phyloP scores from a whole-genome alignment of 2,797 vertebrate species.

The Enteromius viviparus region DNA sequence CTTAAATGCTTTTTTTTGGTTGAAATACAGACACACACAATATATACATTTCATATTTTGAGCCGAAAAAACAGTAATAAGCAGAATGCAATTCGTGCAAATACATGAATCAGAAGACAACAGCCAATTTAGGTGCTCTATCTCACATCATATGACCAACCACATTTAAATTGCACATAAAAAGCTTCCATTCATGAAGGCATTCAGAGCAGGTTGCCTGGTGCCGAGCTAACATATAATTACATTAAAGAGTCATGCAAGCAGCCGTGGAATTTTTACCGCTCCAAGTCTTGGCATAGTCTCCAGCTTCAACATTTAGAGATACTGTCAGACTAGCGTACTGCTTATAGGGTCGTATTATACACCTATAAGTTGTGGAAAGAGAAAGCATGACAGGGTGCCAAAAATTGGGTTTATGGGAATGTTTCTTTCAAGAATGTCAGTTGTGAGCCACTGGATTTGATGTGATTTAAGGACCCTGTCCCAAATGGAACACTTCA shows the following conservation, averaged over 20 bases:
- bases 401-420: neutral
- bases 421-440: neutral
- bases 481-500: no score
- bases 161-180: conserved; percentile 45
- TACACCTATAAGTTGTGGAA: conserved; percentile 7
- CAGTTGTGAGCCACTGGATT: neutral
- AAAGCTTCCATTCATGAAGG: conserved; percentile 38
- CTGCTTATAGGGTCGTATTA: conserved; percentile 5
- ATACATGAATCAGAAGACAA: conserved; percentile 13
- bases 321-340: conserved; percentile 37
- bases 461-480: neutral
- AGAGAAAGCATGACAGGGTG: neutral
- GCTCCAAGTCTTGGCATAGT: conserved; percentile 43
- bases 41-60: conserved; percentile 5
- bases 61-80: neutral
- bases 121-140: conserved; percentile 4
- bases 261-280: conserved; percentile 53
- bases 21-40: neutral
- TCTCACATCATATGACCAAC: conserved; percentile 32
- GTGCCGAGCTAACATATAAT: conserved; percentile 61
- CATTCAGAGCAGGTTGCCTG: conserved; percentile 59
- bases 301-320: conserved; percentile 35
- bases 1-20: neutral
- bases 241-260: conserved; percentile 50
- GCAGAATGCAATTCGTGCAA: neutral